Percentiles rank a stretch among this genome's conserved stretches.
phyloP scores from a whole-genome alignment of 2,797 vertebrate species.

The Chelon labrosus region DNA sequence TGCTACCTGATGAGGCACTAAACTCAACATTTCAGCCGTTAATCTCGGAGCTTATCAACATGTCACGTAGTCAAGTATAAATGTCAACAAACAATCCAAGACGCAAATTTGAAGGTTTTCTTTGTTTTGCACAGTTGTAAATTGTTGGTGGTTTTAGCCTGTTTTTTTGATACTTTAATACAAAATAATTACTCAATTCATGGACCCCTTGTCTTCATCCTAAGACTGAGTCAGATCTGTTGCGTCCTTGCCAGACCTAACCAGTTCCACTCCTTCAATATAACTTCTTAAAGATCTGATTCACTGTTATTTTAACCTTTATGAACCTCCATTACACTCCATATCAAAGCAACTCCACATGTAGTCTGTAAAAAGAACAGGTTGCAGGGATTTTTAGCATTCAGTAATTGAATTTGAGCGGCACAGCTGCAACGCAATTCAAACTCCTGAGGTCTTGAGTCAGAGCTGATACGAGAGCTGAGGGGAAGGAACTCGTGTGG shows the following conservation, averaged over 20 bases:
- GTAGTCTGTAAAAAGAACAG: slow-evolving; percentile 6
- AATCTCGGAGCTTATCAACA: too few species aligned
- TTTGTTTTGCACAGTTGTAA: not conserved
- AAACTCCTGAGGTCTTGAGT: slow-evolving; percentile 22
- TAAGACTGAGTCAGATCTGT: slow-evolving; percentile 4
- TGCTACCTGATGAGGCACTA: not conserved
- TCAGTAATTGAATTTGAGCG: slow-evolving; percentile 28
- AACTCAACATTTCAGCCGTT: not conserved
- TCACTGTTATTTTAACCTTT: not conserved
- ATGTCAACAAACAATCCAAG: not conserved
- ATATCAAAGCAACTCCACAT: not conserved
- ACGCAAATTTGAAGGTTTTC: too few species aligned
- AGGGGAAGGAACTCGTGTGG: slow-evolving; percentile 26
- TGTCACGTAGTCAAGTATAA: not conserved
- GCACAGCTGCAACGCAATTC: slow-evolving; percentile 30
- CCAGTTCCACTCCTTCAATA: not conserved
- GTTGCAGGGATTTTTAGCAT: not conserved
- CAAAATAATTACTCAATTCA: slow-evolving; percentile 6
- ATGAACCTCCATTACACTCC: not conserved
- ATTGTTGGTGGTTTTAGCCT: not conserved
- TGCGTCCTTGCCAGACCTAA: slow-evolving; percentile 4
- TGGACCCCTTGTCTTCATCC: not conserved
- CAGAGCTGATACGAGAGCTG: slow-evolving; percentile 30
- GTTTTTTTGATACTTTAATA: not conserved
- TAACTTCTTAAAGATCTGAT: slow-evolving; percentile 9